Conservation (phyloP, 2,113 vertebrate genomes). For the Furnarius figulus region DNA sequence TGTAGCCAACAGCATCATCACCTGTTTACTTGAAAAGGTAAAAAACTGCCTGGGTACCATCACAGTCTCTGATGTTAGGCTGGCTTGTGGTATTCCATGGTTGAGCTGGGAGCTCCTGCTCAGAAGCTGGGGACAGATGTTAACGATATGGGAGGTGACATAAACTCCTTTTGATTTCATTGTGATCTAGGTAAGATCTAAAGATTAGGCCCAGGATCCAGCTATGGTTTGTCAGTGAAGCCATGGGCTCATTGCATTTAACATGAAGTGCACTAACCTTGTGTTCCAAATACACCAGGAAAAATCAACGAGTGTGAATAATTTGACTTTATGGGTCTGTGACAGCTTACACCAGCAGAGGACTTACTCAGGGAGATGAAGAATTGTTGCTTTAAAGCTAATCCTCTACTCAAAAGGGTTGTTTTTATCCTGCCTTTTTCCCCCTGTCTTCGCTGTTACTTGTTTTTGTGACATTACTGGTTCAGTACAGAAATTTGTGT, state of each 20-base stretch:
- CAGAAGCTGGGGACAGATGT: background rate
- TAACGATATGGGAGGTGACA: background rate
- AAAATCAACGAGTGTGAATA: background rate
- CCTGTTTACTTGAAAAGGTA: background rate
- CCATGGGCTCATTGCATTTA: background rate
- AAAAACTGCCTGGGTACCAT: background rate
- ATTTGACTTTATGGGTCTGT: background rate
- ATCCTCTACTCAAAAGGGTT: background rate
- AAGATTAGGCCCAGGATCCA: background rate
- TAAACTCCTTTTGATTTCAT: background rate
- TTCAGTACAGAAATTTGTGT: background rate
- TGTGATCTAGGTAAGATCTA: background rate
- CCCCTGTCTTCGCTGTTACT: background rate
- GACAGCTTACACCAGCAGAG: background rate
- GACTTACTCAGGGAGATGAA: background rate
- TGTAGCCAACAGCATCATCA: background rate
- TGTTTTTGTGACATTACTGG: background rate
- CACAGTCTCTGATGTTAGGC: background rate
- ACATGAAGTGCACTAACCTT: background rate
- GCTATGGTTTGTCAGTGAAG: background rate
- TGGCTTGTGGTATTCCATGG: background rate
- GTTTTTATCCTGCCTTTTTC: background rate
- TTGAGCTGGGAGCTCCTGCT: background rate
- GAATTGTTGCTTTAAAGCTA: background rate
- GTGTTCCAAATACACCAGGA: background rate